phyloP scores from a whole-genome alignment of 2,797 vertebrate species.

The Meriones psammophilus region DNA sequence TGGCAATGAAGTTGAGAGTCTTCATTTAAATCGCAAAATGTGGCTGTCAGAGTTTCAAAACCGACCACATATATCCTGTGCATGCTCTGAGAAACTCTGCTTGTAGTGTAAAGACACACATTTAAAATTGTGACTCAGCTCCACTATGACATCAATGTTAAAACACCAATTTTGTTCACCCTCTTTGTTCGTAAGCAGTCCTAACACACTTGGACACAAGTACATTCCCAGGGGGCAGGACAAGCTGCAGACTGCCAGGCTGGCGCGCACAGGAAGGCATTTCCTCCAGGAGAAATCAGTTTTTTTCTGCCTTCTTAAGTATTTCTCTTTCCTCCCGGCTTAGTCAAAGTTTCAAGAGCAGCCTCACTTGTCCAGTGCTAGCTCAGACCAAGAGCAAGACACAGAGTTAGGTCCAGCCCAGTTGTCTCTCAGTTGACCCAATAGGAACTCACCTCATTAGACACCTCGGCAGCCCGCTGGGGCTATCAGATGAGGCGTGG shows the following conservation, averaged over 20 bases:
- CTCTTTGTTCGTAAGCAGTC: background rate
- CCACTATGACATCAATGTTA: background rate
- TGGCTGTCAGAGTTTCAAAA: background rate
- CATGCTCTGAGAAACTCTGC: background rate
- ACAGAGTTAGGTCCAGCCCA: background rate
- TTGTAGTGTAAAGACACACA: background rate
- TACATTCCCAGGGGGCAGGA: background rate
- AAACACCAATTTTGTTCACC: constrained; percentile 32
- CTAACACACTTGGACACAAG: background rate
- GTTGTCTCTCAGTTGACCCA: background rate
- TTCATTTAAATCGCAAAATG: constrained; percentile 25
- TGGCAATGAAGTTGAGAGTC: background rate
- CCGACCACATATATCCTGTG: background rate
- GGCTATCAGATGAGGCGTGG: background rate
- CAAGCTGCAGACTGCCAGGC: background rate
- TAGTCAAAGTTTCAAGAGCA: background rate
- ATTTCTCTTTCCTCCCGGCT: background rate
- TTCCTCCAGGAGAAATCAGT: constrained; percentile 10
- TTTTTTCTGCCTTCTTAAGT: background rate
- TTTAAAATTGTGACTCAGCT: background rate
- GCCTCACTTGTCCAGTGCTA: background rate
- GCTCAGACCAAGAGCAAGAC: background rate
- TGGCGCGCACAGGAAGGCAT: background rate
- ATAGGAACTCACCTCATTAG: background rate
- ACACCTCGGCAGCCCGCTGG: background rate